These are phyloP conservation scores for Marronus borbonicus DNA, from an alignment of 2,888 invertebrate genomes.

Conservation along the genomic window DNA sequence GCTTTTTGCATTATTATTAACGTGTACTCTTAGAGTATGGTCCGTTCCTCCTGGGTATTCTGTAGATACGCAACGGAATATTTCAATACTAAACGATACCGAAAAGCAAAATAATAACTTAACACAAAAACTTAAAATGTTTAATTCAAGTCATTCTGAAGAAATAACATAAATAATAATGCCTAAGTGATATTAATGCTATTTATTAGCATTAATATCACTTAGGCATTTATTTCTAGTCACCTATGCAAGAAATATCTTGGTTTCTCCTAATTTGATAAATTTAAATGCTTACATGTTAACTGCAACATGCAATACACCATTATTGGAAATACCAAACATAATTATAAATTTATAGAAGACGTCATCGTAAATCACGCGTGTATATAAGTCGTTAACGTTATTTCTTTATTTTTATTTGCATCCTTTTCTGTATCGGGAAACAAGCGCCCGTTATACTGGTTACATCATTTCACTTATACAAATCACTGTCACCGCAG, in stretches of 20 bases:
- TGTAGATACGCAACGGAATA: too few relatives aligned
- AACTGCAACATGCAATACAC: not conserved
- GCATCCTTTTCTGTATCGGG: not conserved
- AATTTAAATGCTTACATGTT: not conserved
- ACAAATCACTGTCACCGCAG: constrained; percentile 31
- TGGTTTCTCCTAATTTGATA: not conserved
- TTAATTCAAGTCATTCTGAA: too few relatives aligned
- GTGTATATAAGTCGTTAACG: not conserved
- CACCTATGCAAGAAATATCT: not conserved
- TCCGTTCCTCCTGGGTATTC: too few relatives aligned
- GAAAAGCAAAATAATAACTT: too few relatives aligned
- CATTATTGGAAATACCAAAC: constrained; percentile 22
- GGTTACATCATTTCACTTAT: constrained; percentile 24
- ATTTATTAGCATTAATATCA: too few relatives aligned
- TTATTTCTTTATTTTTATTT: constrained; percentile 10
- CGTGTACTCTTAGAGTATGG: too few relatives aligned
- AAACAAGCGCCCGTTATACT: constrained; percentile 16
- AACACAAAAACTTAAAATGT: too few relatives aligned
- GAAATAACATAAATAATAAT: too few relatives aligned
- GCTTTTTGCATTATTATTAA: too few relatives aligned
- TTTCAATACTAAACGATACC: too few relatives aligned
- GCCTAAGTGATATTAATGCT: too few relatives aligned
- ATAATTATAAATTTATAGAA: constrained; percentile 20
- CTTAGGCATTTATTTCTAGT: not conserved
- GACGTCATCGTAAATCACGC: constrained; percentile 20